Evolutionary conservation across 1,140 invertebrate species (phyloP), one percentile per base, ranked within the genome.

Genomic region (Micrasema longulum): DNA sequence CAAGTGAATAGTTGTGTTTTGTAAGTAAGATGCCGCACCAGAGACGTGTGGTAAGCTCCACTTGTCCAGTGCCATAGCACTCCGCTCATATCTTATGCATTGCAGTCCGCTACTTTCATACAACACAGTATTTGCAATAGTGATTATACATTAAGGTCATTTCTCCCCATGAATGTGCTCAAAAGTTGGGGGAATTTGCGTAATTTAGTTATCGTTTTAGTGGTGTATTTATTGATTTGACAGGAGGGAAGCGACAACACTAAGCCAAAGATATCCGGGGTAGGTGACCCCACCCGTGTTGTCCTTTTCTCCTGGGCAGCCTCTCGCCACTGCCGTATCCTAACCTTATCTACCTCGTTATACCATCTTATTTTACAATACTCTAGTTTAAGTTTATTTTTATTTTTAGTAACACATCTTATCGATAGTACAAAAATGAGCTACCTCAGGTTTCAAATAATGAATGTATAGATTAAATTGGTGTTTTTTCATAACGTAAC

Each of bases 231-330:
- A 73, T 71, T 71, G 36, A 63, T 60, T 69, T 43, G 23, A 60
- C 60, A 35, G 48, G 71, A 48, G 50, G 20, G 71, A 16, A 45
- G 62, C 82, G 83, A 83, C 82, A 83, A 83, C 81, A 82, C 83
- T 82, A 84, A 84, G 82, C 84, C 84, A 85, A 85, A 85, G 84
- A 85, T 84, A 84, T 77, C 83, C 79, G 83, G 84, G 83, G 83
- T 83, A 79, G 83, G 83, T 82, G 83, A 84, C 84, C 84, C 83
- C 64, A 83, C 81, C 82, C 81, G 82, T 82, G 82, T 83, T 81
- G 83, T 82, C 81, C 76, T 78, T 79, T 76, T 77, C 78, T 67
- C 77, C 78, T 77, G 65, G 74, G 78, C 76, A 72, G 77, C 77
- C 80, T 77, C 74, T 77, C 77, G 79, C 79, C 78, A 78, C 69